A percentile compares a stretch with the other conserved stretches of the same genome.
These are phyloP conservation scores for Ciona savignyi DNA, from an alignment of 23 tunicate species.

Conservation along the genomic window DNA sequence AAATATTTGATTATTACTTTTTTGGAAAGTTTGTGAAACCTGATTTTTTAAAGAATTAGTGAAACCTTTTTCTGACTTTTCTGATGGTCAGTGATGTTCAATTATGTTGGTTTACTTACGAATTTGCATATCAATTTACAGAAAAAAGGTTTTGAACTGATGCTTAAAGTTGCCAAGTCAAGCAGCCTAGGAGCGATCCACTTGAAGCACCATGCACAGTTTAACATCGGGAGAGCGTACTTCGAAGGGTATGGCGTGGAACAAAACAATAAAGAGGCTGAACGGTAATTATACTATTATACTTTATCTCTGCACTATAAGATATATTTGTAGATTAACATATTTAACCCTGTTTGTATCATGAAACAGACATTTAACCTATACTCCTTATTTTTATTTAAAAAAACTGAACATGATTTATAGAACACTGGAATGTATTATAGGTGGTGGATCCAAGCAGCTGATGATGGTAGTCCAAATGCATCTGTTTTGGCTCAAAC, in stretches of 20 bases:
- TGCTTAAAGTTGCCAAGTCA: slow-evolving; percentile 79
- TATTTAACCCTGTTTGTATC: slow-evolving; percentile 2
- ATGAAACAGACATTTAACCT: background rate
- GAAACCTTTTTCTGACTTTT: too few relatives aligned
- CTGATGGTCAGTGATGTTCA: too few relatives aligned
- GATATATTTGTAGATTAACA: background rate
- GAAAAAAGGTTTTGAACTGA: slow-evolving; percentile 79
- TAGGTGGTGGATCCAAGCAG: slow-evolving; percentile 92
- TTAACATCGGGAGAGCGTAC: slow-evolving; percentile 83
- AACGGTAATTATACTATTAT: slow-evolving; percentile 34
- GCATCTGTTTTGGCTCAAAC: slow-evolving; percentile 80
- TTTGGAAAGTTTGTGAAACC: background rate
- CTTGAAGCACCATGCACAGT: slow-evolving; percentile 67
- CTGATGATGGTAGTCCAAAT: slow-evolving; percentile 87
- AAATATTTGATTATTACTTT: background rate
- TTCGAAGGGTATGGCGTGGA: slow-evolving; percentile 89
- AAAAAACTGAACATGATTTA: too few relatives aligned
- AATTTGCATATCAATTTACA: too few relatives aligned
- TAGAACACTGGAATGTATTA: too few relatives aligned
- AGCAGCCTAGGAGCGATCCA: slow-evolving; percentile 40
- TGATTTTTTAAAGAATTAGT: too few relatives aligned
- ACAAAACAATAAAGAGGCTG: slow-evolving; percentile 79
- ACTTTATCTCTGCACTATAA: background rate
- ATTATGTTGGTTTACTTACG: too few relatives aligned
- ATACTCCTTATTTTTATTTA: background rate